Evolutionary conservation across 2,113 vertebrate species (phyloP), one percentile per base, ranked within the genome.

Genomic region (Phaethon lepturus): DNA sequence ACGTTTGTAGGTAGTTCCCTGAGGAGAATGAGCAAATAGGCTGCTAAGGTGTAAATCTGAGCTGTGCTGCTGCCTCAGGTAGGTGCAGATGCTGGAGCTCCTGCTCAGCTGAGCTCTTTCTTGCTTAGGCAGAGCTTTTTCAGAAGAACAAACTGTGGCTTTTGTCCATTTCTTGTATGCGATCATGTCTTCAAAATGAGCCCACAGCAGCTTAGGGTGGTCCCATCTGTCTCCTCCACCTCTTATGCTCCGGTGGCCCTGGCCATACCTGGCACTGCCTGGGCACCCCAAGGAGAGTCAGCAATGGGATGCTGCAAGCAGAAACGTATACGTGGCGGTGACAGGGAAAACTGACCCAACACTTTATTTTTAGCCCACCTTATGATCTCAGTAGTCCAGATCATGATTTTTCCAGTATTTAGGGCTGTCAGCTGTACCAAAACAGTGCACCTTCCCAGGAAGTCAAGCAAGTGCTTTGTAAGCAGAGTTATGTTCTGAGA

Each of bases 281-380:
- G 52, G 47, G 49, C 72, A n/a, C 49, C 60, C 50, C 29, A 15
- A 12, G 38, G 55, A 33, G 28, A 22, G 35, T 49, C 26, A 29
- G 49, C 60, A 17, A 9, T 7, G 62, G 40, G 68, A 8, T 13
- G 29, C 63, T 56, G 49, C 44, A 60, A 44, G 40, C n/a, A 56
- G 52, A 78, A 58, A 9, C 42, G 45, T 35, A 0, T 11, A 1
- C 2, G 2, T 11, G 17, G 11, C 2, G 2, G 25, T 13, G 31
- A n/a, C 47, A 35, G 62, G 26, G 52, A 71, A 89, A 93, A 92
- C 33, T 42, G 60, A 73, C 13, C 28, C 33, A 64, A 16, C 5
- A 6, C 19, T 71, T 67, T 15, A 9, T 49, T 90, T 74, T 74
- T 75, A 75, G 40, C 47, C 31, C 44, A 18, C 13, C 12, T 85